A percentile compares a stretch with the other conserved stretches of the same genome.
phyloP scores from a whole-genome alignment of 2,888 invertebrate genomes.

The Oligia latruncula region DNA sequence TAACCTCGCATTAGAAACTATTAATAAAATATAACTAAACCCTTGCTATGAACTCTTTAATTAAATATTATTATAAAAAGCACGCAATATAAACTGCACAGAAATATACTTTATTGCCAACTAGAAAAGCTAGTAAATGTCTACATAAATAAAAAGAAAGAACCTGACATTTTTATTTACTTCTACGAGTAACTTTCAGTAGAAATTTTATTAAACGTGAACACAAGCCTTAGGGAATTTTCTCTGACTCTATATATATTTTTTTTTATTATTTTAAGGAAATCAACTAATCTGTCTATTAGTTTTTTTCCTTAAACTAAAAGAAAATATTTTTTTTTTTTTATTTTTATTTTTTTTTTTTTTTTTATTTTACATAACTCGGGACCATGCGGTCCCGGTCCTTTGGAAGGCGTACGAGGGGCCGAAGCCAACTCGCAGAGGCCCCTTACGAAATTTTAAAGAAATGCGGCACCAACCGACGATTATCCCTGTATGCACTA shows the following conservation, averaged over 20 bases:
- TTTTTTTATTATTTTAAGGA: neutral
- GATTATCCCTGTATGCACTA: too few species aligned
- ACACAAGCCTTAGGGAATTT: neutral
- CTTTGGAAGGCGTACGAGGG: too few species aligned
- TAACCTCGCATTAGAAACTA: constrained; percentile 5
- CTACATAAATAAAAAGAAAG: constrained; percentile 18
- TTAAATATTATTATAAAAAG: constrained; percentile 35
- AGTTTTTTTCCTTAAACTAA: too few species aligned
- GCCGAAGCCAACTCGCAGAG: too few species aligned
- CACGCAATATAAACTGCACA: constrained; percentile 37
- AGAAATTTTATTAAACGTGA: constrained; percentile 15
- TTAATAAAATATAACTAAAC: neutral
- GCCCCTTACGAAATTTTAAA: too few species aligned
- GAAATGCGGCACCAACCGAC: too few species aligned
- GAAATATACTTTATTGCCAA: constrained; percentile 36
- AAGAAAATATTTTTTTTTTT: neutral
- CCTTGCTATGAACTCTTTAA: constrained; percentile 9
- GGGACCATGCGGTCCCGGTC: too few species aligned
- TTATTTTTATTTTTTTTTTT: too few species aligned
- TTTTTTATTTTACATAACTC: too few species aligned
- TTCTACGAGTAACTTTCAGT: neutral
- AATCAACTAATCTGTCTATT: neutral
- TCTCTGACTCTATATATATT: neutral
- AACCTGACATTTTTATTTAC: constrained; percentile 29
- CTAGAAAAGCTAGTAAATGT: constrained; percentile 19